Base-by-base conservation (phyloP, 92 coral and sea anemone species). In the Epizoanthus illoricatus region DNA sequence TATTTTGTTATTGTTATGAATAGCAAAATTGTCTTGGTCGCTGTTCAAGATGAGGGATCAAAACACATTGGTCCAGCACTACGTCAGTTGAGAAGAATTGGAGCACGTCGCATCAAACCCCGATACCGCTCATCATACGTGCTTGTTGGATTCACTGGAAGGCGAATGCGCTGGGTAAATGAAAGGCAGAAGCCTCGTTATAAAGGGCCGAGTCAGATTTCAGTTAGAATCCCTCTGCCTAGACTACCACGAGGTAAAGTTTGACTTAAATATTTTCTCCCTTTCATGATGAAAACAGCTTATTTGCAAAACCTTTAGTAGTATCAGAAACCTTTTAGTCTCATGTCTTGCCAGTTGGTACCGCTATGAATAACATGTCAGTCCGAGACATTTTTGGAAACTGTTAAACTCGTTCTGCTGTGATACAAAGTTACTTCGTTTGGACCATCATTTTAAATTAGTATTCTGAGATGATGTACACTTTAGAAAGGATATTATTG, bases 191-290 rank as follows among this genome's bases (percentile, higher is more conserved):
- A 20, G 47, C 71, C 82, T 7, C 71, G 71, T 21, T 58, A 33
- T 62, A 69, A 41, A 3, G 82, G 82, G 6, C 82, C 82, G 8
- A 61, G 60, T 41, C 19, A 5, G 17, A 60, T 78, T 61, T 39
- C 70, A 16, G 59, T 63, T 5, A 78, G 15, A 23, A 78, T 78
- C 6, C 82, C 82, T 2, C 16, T 78, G 60, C 45, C 60, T 41
- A 78, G 70, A 78, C 82, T 43, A 23, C 71, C 71, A 42, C 43
- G 82, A 78, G 82, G 82, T 78, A 62, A 62, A 24, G 4, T 66
- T 1, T 2, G 49, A 68, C 21, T 12, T 15, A 33, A 3, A 33
- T 7, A 11, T 64, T 42, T 11, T 42, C 40, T 72, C 40, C 7
- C 11, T 13, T 4, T 45, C 16, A 16, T n/a, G 9, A 36, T 12